Base-by-base conservation (phyloP, 1,140 invertebrate genomes). In the Danaus plexippus region DNA sequence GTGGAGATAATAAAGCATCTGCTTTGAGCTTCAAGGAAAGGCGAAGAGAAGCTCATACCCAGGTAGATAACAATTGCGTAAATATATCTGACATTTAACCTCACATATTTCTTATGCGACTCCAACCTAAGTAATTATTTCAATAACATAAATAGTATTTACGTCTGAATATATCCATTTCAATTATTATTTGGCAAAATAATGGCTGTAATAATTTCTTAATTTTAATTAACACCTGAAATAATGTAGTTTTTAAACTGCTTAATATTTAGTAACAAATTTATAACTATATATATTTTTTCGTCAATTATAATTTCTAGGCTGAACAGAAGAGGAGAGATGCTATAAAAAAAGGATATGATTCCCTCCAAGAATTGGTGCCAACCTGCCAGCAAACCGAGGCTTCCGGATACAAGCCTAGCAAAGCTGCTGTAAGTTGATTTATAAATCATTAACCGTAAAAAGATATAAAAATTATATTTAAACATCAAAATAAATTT, bases 251-350 rank as follows among this genome's bases (percentile, higher is more conserved):
- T 6, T 51, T 47, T 48, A 10, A 12, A 61, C 12, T 7, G 22
- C 7, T 7, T 32, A 6, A 32, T 32, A 32, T 32, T 32, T 32
- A 4, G 22, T 6, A 32, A 22, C 12, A 43, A 1, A 32, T 59
- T 61, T n/a, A n/a, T n/a, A n/a, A n/a, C n/a, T n/a, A n/a, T n/a
- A n/a, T n/a, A n/a, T n/a, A n/a, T n/a, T 60, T 11, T 57, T 11
- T 57, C 1, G 32, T 46, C 15, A 1, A 45, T 45, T 41, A 13
- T 51, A 51, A 61, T 52, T 66, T 64, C 43, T 59, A 87, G 85
- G 97, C 97, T 3, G 97, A 99, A 85, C 97, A 99, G 83, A 99
- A 98, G 83, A 89, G 97, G 63, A 89, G 97, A 77, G 97, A 99
- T 91, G 97, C 96, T 2, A 98, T 99, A 57, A 98, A 98, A 76